These are phyloP conservation scores for Neostethus bicornis DNA, from an alignment of 2,797 vertebrate species.

Conservation along the genomic window DNA sequence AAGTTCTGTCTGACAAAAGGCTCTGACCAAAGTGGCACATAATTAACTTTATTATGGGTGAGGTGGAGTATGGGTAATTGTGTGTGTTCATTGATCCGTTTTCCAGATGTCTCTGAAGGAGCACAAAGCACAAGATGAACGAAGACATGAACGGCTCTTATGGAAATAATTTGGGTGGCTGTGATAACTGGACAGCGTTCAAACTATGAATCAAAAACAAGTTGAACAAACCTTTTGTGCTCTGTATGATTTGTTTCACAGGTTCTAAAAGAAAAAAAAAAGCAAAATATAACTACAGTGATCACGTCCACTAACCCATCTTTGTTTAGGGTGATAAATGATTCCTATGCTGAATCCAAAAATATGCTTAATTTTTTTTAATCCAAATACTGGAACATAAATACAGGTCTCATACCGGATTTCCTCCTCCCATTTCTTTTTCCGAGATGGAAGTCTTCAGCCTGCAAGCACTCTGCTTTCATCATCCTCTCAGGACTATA, in stretches of 20 bases:
- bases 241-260: slow-evolving; percentile 79
- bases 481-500: slow-evolving; percentile 90
- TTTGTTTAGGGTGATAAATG: too few relatives aligned
- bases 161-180: slow-evolving; percentile 22
- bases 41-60: slow-evolving; percentile 76
- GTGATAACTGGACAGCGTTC: slow-evolving; percentile 4
- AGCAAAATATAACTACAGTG: too few relatives aligned
- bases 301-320: too few relatives aligned
- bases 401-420: slow-evolving; percentile 82
- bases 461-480: slow-evolving; percentile 82
- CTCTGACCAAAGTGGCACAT: slow-evolving; percentile 55
- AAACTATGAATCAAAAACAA: slow-evolving; percentile 5
- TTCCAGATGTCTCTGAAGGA: slow-evolving; percentile 67
- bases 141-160: slow-evolving; percentile 28
- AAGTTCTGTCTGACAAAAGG: slow-evolving; percentile 65
- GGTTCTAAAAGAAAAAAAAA: slow-evolving; percentile 80
- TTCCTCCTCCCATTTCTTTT: slow-evolving; percentile 83
- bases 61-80: slow-evolving; percentile 42
- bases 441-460: slow-evolving; percentile 68
- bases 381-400: not conserved
- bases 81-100: slow-evolving; percentile 72
- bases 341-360: not conserved
- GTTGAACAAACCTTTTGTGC: slow-evolving; percentile 72
- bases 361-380: not conserved
- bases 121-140: slow-evolving; percentile 54